These are phyloP conservation scores for Cheilosia urbana DNA, from an alignment of 2,888 invertebrate genomes.

Conservation along the genomic window DNA sequence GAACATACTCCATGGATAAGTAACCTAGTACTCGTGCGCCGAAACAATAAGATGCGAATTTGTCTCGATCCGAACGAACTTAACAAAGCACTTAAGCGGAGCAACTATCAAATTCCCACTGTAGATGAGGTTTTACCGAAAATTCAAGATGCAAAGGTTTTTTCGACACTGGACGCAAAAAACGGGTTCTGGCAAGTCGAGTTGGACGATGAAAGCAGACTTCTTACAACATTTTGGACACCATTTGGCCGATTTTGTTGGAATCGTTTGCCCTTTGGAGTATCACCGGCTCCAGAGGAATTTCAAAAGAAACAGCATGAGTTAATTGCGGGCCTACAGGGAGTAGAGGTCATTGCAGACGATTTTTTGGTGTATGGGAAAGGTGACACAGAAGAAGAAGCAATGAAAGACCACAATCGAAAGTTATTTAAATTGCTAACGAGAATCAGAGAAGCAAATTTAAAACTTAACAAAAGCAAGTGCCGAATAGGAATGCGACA, in stretches of 20 bases:
- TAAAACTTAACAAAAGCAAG: conserved; percentile 55
- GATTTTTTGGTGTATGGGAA: conserved; percentile 39
- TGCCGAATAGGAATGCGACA: conserved; percentile 20
- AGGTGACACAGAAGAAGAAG: no score
- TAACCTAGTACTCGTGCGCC: conserved; percentile 40
- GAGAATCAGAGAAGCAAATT: conserved; percentile 43
- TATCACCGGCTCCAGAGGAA: conserved; percentile 28
- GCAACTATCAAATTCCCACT: conserved; percentile 45
- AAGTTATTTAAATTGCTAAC: conserved; percentile 45
- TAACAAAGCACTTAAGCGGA: conserved; percentile 39
- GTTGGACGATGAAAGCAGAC: conserved; percentile 79
- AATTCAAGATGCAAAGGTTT: conserved; percentile 35
- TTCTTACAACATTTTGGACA: conserved; percentile 77
- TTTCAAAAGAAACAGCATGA: conserved; percentile 18
- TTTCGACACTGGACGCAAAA: conserved; percentile 44
- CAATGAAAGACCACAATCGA: conserved; percentile 44
- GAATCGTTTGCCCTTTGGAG: conserved; percentile 53
- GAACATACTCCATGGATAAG: conserved; percentile 53
- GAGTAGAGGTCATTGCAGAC: conserved; percentile 29
- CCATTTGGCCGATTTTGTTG: conserved; percentile 55
- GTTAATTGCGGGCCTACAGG: conserved; percentile 17
- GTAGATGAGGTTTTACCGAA: conserved; percentile 38
- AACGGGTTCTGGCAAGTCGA: conserved; percentile 66
- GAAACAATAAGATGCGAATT: conserved; percentile 40
- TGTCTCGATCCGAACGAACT: conserved; percentile 44